A percentile compares a stretch with the other conserved stretches of the same genome.
These are phyloP conservation scores for Phodopus roborovskii DNA, from an alignment of 2,113 vertebrate genomes.

Conservation along the genomic window DNA sequence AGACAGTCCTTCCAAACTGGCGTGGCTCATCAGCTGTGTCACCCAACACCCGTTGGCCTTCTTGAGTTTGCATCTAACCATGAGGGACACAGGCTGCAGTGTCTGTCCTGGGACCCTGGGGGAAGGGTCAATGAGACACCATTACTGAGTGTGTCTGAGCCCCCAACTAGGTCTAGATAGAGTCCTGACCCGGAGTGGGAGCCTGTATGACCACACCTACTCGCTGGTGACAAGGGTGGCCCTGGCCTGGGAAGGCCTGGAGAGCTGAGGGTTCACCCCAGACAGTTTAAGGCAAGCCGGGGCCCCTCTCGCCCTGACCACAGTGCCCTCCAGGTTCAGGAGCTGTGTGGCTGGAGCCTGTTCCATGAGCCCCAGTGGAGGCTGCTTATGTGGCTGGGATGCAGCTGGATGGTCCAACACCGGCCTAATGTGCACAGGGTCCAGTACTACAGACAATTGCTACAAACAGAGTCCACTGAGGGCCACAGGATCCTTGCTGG, in stretches of 20 bases:
- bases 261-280: neutral
- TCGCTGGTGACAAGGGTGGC: neutral
- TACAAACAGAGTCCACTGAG: neutral
- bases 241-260: neutral
- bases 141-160: fast-evolving
- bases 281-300: neutral
- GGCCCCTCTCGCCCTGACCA: neutral
- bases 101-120: fast-evolving
- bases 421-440: neutral
- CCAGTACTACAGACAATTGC: neutral
- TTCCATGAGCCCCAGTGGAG: neutral
- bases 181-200: neutral
- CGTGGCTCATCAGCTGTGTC: neutral
- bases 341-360: fast-evolving
- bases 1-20: neutral
- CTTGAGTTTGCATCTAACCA: neutral
- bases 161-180: neutral
- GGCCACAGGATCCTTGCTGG: neutral
- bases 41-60: neutral
- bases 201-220: neutral
- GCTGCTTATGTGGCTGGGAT: neutral
- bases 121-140: neutral
- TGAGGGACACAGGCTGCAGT: neutral
- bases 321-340: neutral
- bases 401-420: neutral